phyloP scores from a whole-genome alignment of 2,888 invertebrate species.

The Heliconius aoede region DNA sequence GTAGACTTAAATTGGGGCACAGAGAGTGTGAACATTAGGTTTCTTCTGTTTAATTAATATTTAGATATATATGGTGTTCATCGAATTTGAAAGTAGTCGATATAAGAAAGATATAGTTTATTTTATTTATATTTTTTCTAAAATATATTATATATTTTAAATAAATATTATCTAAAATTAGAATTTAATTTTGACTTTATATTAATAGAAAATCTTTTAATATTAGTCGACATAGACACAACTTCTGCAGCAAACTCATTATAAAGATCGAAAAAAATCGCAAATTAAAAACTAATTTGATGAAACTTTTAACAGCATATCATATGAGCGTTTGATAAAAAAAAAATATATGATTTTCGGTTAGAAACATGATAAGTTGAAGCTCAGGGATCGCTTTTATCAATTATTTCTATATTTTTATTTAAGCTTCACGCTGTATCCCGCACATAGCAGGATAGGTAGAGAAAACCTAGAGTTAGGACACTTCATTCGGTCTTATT shows the following conservation, averaged over 20 bases:
- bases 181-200: background rate
- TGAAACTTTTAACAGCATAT: conserved; percentile 22
- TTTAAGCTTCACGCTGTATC: too few relatives aligned
- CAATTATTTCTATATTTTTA: background rate
- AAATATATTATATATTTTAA: too few relatives aligned
- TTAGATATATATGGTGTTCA: too few relatives aligned
- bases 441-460: background rate
- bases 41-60: background rate
- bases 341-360: background rate
- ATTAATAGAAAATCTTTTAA: conserved; percentile 14
- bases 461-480: background rate
- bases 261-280: background rate
- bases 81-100: too few relatives aligned
- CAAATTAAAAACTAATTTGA: conserved; percentile 27
- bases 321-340: conserved; percentile 6
- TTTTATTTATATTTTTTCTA: background rate
- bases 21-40: background rate
- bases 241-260: conserved; percentile 27
- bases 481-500: background rate
- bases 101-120: background rate
- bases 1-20: background rate
- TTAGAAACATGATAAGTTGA: background rate
- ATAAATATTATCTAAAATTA: background rate
- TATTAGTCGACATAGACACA: conserved; percentile 22
- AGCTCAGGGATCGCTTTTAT: background rate